Evolutionary conservation across 2,113 vertebrate species (phyloP), one percentile per base, ranked within the genome.

Genomic region (Rissa tridactyla): DNA sequence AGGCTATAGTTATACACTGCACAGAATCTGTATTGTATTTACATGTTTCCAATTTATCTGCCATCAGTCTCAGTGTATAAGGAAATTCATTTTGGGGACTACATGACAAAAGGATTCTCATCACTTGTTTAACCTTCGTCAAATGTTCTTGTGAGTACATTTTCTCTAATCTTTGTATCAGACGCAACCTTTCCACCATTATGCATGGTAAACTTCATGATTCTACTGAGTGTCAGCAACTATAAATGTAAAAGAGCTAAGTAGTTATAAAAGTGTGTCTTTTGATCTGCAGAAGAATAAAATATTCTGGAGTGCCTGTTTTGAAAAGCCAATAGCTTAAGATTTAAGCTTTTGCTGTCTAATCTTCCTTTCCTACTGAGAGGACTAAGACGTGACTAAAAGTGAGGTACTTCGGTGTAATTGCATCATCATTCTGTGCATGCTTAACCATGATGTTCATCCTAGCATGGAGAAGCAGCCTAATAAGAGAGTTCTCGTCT

Each of bases 401-500:
- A 84, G 18, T 70, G 57, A 83, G 25, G 54, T 83, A 61, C 75
- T 94, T 96, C 0, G 2, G 54, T 66, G 69, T 86, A 78, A 86
- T 71, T 93, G 78, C 25, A 86, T 55, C n/a, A 82, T 46, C 65
- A 13, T 94, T 52, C 82, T 32, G 20, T 77, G 40, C 34, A 9
- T 86, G 25, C 88, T 75, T 95, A 58, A 77, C 65, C 57, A 22
- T 40, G 49, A 92, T 94, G 29, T 27, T 87, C 82, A 65, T 69
- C 11, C 58, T 80, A 64, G 46, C 44, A 2, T 66, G 52, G 85
- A 93, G 40, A 96, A 70, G 66, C 29, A 96, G 49, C 44, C 65
- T 96, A 86, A 84, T 96, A 79, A 88, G 79, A 96, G 36, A 84
- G 32, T 80, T 88, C 88, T 94, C 61, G 72, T 76, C 13, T 72